These are phyloP conservation scores for Catostomus latipinnis DNA, from an alignment of 2,797 vertebrate genomes.

Conservation along the genomic window DNA sequence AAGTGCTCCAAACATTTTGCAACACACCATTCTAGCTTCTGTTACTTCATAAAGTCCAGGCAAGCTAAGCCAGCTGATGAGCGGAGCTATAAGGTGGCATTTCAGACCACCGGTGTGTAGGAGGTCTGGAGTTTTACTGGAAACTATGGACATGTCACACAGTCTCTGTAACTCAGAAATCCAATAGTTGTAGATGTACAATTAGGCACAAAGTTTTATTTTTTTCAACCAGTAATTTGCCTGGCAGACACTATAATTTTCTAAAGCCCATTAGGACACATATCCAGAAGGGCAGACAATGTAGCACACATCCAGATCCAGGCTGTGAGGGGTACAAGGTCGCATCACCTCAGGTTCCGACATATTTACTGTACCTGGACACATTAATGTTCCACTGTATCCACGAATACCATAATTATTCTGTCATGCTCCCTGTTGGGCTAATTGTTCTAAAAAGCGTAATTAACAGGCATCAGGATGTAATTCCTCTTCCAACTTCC, in stretches of 20 bases:
- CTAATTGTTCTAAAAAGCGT: slow-evolving; percentile 99
- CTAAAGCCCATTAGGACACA: slow-evolving; percentile 56
- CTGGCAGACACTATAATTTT: slow-evolving; percentile 63
- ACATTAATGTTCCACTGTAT: slow-evolving; percentile 87
- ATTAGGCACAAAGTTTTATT: slow-evolving; percentile 50
- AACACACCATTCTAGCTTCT: slow-evolving; percentile 62
- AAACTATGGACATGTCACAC: slow-evolving; percentile 40
- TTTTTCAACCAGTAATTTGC: slow-evolving; percentile 55
- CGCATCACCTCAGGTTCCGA: slow-evolving; percentile 80
- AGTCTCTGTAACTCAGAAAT: slow-evolving; percentile 35
- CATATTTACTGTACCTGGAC: slow-evolving; percentile 95
- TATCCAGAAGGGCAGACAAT: slow-evolving; percentile 60
- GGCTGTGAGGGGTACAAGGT: slow-evolving; percentile 77
- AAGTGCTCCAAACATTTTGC: slow-evolving; percentile 69
- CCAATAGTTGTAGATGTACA: slow-evolving; percentile 41
- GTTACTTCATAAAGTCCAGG: slow-evolving; percentile 68
- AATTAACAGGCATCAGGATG: slow-evolving; percentile 95
- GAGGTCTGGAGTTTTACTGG: slow-evolving; percentile 32
- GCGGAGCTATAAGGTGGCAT: slow-evolving; percentile 29
- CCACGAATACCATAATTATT: slow-evolving; percentile 94
- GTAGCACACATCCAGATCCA: slow-evolving; percentile 76
- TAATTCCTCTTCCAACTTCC: slow-evolving; percentile 86
- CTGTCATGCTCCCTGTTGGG: slow-evolving; percentile 96
- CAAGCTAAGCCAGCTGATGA: slow-evolving; percentile 61
- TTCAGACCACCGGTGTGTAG: not conserved